Evolutionary conservation across 2,113 vertebrate species (phyloP).

Genomic region (Poeciliopsis prolifica): DNA sequence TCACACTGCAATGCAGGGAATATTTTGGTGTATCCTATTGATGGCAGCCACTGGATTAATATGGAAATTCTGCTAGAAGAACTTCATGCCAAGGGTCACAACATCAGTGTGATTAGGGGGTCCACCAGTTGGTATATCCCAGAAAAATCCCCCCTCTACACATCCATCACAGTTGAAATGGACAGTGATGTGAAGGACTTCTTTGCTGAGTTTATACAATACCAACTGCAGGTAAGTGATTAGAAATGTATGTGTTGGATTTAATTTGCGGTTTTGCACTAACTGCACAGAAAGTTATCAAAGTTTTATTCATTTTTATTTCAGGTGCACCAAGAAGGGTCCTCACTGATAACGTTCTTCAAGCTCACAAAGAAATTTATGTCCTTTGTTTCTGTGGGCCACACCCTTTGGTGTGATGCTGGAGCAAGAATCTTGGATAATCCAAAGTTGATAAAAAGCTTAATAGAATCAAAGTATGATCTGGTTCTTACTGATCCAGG

Average conservation of each 20-base stretch:
- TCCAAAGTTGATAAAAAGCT: slow-evolving; percentile 34
- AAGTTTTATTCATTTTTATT: background rate
- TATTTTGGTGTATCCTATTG: slow-evolving; percentile 72
- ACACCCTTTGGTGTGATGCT: slow-evolving; percentile 10
- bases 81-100: slow-evolving; percentile 76
- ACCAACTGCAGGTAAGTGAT: slow-evolving; percentile 39
- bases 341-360: slow-evolving; percentile 50
- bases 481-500: slow-evolving; percentile 77
- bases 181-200: background rate
- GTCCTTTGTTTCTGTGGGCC: background rate
- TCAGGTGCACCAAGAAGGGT: slow-evolving; percentile 45
- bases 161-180: slow-evolving; percentile 14
- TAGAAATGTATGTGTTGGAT: background rate
- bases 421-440: slow-evolving; percentile 53
- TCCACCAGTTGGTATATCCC: slow-evolving; percentile 71
- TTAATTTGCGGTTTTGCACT: background rate
- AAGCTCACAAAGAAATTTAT: slow-evolving; percentile 46
- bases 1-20: slow-evolving; percentile 65
- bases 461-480: slow-evolving; percentile 67
- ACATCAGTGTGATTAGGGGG: slow-evolving; percentile 74
- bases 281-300: background rate
- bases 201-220: slow-evolving; percentile 58
- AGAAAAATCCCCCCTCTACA: slow-evolving; percentile 71
- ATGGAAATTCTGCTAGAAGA: slow-evolving; percentile 76
- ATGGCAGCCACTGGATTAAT: slow-evolving; percentile 80